Conservation (phyloP, 2,888 invertebrate genomes). For the Ennomos erosarius region DNA sequence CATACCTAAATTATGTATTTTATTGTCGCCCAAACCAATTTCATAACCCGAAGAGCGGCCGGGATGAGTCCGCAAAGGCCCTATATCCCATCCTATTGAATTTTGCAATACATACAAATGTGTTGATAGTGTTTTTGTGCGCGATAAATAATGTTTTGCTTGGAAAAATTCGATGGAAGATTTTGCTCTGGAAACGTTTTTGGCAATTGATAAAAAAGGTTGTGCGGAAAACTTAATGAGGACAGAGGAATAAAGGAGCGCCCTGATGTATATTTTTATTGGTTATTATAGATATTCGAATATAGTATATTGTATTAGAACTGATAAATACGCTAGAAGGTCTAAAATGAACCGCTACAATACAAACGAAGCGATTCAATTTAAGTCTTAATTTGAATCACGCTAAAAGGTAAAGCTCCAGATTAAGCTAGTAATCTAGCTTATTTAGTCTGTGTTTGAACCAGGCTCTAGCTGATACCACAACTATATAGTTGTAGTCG, state of each 20-base stretch:
- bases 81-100: conserved; percentile 65
- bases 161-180: conserved; percentile 36
- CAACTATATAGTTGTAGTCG: too few species aligned
- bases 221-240: conserved; percentile 25
- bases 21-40: conserved; percentile 74
- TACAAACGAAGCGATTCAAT: too few species aligned
- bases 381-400: too few species aligned
- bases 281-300: too few species aligned
- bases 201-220: conserved; percentile 35
- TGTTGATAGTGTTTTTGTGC: conserved; percentile 54
- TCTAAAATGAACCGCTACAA: too few species aligned
- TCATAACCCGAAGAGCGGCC: conserved; percentile 70
- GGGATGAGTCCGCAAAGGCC: conserved; percentile 59
- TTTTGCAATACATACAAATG: conserved; percentile 74
- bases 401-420: too few species aligned
- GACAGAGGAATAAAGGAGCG: conserved; percentile 4
- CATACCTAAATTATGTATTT: conserved; percentile 75
- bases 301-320: too few species aligned
- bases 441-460: too few species aligned
- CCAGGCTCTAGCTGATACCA: too few species aligned
- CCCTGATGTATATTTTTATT: background rate
- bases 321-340: too few species aligned
- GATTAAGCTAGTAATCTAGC: too few species aligned
- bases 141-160: conserved; percentile 49
- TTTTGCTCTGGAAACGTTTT: conserved; percentile 27